Evolutionary conservation across 1,140 invertebrate species (phyloP).

Genomic region (Adoxophyes honmai): DNA sequence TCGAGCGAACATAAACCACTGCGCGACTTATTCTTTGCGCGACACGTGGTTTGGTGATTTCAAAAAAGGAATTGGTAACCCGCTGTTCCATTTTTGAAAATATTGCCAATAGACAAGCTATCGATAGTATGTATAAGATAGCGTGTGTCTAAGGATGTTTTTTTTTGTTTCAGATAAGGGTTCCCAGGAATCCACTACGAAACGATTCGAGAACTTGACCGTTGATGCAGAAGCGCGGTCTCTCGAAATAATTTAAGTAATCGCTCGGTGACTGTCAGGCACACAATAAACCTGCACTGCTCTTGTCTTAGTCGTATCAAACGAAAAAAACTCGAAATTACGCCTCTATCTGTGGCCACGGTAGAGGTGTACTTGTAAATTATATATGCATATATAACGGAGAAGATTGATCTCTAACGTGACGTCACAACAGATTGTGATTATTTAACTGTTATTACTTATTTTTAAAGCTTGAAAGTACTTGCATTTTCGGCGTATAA

Average conservation of each 20-base stretch:
- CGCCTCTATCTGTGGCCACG: conserved; percentile 68
- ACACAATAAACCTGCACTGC: conserved; percentile 56
- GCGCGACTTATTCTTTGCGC: too few species aligned
- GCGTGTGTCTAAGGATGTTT: neutral
- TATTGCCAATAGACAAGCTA: too few species aligned
- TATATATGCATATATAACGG: conserved; percentile 71
- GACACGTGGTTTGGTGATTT: too few species aligned
- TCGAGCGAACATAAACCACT: too few species aligned
- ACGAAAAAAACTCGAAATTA: conserved; percentile 50
- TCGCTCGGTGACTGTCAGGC: conserved; percentile 69
- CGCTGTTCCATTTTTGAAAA: too few species aligned
- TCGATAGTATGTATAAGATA: neutral
- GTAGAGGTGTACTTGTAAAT: conserved; percentile 50
- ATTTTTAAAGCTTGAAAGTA: conserved; percentile 32
- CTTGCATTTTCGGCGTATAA: conserved; percentile 48
- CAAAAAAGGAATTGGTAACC: too few species aligned
- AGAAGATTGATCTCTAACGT: conserved; percentile 69
- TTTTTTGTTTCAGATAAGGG: conserved; percentile 63
- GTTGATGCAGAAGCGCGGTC: conserved; percentile 37
- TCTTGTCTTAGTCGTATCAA: conserved; percentile 55
- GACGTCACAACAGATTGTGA: conserved; percentile 72
- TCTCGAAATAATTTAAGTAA: conserved; percentile 57
- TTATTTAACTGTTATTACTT: conserved; percentile 33
- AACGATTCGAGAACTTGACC: conserved; percentile 61
- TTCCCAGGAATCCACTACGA: conserved; percentile 50